Evolutionary conservation across 2,888 invertebrate genomes (phyloP).

Genomic region (Aporophyla lueneburgensis): DNA sequence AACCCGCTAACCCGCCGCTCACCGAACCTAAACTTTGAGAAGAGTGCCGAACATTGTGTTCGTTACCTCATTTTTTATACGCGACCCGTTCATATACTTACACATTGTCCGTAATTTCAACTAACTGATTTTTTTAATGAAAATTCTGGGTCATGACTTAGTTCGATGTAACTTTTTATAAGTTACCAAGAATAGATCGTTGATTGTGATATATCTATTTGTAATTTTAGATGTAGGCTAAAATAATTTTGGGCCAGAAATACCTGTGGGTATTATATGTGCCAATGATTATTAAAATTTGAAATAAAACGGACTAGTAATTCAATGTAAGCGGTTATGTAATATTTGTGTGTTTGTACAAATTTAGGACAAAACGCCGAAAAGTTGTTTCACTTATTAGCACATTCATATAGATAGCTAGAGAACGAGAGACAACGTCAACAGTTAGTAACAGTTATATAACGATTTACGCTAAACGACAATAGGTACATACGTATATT

Average conservation of each 20-base stretch:
- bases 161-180: slow-evolving; percentile 57
- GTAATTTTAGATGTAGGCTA: slow-evolving; percentile 2
- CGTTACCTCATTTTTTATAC: slow-evolving; percentile 82
- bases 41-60: slow-evolving; percentile 75
- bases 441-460: slow-evolving; percentile 50
- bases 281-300: slow-evolving; percentile 4
- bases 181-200: slow-evolving; percentile 23
- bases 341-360: slow-evolving; percentile 14
- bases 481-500: neutral
- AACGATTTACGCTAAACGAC: slow-evolving; percentile 35
- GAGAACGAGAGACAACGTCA: slow-evolving; percentile 36
- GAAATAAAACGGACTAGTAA: slow-evolving; percentile 1
- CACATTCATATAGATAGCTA: slow-evolving; percentile 25
- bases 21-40: slow-evolving; percentile 63
- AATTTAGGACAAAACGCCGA: slow-evolving; percentile 16
- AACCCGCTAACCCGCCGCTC: slow-evolving; percentile 82
- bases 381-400: slow-evolving; percentile 38
- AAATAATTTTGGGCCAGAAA: neutral
- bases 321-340: slow-evolving; percentile 17
- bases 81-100: slow-evolving; percentile 64
- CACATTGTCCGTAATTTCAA: slow-evolving; percentile 69
- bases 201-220: slow-evolving; percentile 27
- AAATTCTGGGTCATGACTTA: slow-evolving; percentile 70
- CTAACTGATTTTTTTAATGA: slow-evolving; percentile 56
- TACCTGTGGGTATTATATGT: neutral